These are phyloP conservation scores for Megaceryle alcyon DNA, from an alignment of 2,797 vertebrate species.

Conservation along the genomic window DNA sequence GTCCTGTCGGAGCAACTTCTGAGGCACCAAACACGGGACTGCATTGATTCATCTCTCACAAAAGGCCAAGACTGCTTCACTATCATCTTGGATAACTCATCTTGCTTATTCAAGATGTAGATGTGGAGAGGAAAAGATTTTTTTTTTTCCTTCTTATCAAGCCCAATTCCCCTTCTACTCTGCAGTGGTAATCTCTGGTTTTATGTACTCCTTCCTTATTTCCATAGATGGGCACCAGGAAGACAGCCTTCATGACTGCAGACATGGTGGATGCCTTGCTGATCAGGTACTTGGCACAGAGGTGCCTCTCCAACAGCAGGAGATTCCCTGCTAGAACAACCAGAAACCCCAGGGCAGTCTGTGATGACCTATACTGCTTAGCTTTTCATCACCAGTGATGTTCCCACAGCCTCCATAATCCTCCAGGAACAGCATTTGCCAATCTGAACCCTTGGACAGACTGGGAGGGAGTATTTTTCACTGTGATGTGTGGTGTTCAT, in stretches of 20 bases:
- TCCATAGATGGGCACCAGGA: neutral
- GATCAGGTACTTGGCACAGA: neutral
- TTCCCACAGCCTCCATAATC: rapidly evolving
- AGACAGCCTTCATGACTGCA: rapidly evolving
- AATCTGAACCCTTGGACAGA: neutral
- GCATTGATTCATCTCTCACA: neutral
- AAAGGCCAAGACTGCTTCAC: neutral
- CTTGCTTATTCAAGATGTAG: neutral
- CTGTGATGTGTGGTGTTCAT: rapidly evolving
- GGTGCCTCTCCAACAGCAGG: rapidly evolving
- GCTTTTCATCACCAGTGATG: rapidly evolving
- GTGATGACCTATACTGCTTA: neutral
- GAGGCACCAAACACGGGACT: neutral
- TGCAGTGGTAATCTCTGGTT: neutral
- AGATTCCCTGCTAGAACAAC: neutral
- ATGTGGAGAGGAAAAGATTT: neutral
- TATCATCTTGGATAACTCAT: neutral
- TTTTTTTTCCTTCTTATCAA: neutral
- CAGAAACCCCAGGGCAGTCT: neutral
- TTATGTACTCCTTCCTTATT: neutral
- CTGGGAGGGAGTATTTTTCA: rapidly evolving
- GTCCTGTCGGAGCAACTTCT: neutral
- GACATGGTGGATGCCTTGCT: neutral
- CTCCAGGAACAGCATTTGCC: neutral
- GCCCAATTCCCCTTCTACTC: neutral